These are phyloP conservation scores for Carlito syrichta DNA, from an alignment of 2,113 vertebrate genomes.

Conservation along the genomic window DNA sequence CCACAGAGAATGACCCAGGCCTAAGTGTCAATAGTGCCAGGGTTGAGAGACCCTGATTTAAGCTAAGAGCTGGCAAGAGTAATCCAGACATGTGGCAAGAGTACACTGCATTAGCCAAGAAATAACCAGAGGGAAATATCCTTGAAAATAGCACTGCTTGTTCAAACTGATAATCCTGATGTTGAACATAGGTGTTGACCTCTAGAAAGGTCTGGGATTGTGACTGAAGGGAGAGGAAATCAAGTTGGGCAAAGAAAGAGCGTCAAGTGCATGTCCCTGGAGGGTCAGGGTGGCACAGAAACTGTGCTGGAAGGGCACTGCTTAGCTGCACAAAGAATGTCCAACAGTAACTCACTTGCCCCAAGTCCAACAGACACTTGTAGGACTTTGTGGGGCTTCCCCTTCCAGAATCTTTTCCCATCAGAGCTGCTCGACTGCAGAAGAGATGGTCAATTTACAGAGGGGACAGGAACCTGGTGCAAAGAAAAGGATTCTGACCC, in stretches of 20 bases:
- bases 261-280: rapidly evolving
- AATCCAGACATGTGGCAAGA: not conserved
- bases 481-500: not conserved
- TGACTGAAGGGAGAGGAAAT: too few relatives aligned
- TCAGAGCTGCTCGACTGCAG: not conserved
- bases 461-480: not conserved
- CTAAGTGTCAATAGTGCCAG: rapidly evolving
- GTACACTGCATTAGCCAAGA: not conserved
- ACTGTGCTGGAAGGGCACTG: rapidly evolving
- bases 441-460: not conserved
- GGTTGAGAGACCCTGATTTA: not conserved
- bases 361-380: rapidly evolving
- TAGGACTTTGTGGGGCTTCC: too few relatives aligned
- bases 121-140: not conserved
- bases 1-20: too few relatives aligned
- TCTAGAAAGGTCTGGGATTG: not conserved
- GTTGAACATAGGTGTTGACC: not conserved
- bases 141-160: not conserved
- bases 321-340: not conserved
- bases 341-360: rapidly evolving
- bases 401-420: not conserved
- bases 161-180: not conserved
- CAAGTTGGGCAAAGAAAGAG: not conserved
- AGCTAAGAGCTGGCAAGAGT: not conserved
- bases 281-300: rapidly evolving